Percentiles rank a stretch among this genome's conserved stretches.
Conservation (phyloP, 2,113 vertebrate genomes). For the Apodemus speciosus region DNA sequence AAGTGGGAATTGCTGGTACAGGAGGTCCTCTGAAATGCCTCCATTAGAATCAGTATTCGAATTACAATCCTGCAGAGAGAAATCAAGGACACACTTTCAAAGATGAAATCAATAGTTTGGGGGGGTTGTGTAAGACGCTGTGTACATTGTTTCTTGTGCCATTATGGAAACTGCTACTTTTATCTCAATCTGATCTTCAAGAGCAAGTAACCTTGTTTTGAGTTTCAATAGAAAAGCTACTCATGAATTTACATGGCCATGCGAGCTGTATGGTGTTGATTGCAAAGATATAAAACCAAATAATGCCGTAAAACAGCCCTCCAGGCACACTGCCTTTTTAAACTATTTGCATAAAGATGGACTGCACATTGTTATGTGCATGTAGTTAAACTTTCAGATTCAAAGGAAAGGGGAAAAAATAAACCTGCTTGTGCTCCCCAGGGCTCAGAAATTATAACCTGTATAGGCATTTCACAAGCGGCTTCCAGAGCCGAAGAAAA, state of each 20-base stretch:
- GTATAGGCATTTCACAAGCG: conserved; percentile 2
- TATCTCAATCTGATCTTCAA: conserved; percentile 70
- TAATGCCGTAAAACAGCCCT: conserved; percentile 73
- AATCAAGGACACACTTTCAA: conserved; percentile 42
- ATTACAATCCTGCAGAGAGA: conserved; percentile 25
- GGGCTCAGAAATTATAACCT: background rate
- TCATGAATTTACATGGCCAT: conserved; percentile 80
- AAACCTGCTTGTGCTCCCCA: conserved; percentile 25
- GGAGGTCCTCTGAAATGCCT: background rate
- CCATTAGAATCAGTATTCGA: conserved; percentile 28
- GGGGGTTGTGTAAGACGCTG: background rate
- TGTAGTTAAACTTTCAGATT: conserved; percentile 67
- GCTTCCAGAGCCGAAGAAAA: conserved; percentile 23
- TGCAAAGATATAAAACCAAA: conserved; percentile 75
- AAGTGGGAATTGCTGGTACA: background rate
- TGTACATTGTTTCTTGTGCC: conserved; percentile 14
- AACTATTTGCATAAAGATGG: conserved; percentile 74
- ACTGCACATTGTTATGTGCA: conserved; percentile 62
- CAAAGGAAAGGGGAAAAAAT: conserved; percentile 54
- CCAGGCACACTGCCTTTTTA: conserved; percentile 60
- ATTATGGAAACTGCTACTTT: conserved; percentile 60
- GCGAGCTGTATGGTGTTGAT: conserved; percentile 66
- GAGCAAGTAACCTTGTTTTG: conserved; percentile 71
- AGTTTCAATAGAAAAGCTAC: conserved; percentile 63
- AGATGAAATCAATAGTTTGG: conserved; percentile 34